A percentile compares a stretch with the other conserved stretches of the same genome.
These are phyloP conservation scores for Drosophila subsilvestris DNA, from an alignment of 2,888 invertebrate species.

Conservation along the genomic window DNA sequence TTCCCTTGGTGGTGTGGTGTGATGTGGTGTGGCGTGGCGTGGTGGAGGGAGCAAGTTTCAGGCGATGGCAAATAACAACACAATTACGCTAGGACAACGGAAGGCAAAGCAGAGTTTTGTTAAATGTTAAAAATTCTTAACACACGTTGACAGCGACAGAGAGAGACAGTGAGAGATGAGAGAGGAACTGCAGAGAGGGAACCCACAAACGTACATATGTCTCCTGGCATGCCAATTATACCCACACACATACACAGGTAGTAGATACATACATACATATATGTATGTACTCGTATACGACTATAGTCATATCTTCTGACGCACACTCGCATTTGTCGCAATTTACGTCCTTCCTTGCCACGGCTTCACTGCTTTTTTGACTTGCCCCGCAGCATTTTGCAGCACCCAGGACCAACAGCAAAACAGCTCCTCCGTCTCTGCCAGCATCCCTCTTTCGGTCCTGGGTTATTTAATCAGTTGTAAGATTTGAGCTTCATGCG, in stretches of 20 bases:
- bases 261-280: not conserved
- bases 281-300: not conserved
- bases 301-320: conserved; percentile 1
- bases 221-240: conserved; percentile 57
- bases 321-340: conserved; percentile 54
- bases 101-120: conserved; percentile 45
- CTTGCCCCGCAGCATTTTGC: conserved; percentile 57
- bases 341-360: conserved; percentile 56
- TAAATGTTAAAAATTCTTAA: conserved; percentile 61
- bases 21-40: not conserved
- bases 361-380: conserved; percentile 60
- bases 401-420: conserved; percentile 12
- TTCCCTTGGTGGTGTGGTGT: conserved; percentile 19
- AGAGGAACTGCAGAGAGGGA: conserved; percentile 10
- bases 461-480: conserved; percentile 76
- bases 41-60: not conserved
- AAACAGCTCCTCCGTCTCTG: not conserved
- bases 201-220: conserved; percentile 48
- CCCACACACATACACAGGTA: conserved; percentile 6
- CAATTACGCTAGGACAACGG: conserved; percentile 58
- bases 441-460: conserved; percentile 19
- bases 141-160: conserved; percentile 28
- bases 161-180: conserved; percentile 15
- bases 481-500: conserved; percentile 78
- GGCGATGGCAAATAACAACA: conserved; percentile 62